phyloP scores from a whole-genome alignment of 2,113 vertebrate species.

The Cryptomyrus ogoouensis region DNA sequence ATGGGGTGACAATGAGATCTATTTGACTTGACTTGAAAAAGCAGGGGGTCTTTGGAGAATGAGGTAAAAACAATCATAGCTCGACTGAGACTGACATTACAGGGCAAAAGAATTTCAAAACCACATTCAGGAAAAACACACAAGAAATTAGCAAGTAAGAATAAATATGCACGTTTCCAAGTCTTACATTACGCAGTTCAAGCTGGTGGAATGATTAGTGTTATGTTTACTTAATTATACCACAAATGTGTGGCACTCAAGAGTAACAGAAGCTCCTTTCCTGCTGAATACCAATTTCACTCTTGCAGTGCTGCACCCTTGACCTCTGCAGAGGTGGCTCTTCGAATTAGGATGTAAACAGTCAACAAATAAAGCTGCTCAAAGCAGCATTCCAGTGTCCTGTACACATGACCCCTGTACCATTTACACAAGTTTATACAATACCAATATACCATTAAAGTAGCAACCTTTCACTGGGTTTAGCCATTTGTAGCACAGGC shows the following conservation, averaged over 20 bases:
- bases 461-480: background rate
- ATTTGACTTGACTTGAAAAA: background rate
- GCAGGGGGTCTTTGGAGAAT: background rate
- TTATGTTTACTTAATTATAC: background rate
- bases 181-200: background rate
- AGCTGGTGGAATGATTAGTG: background rate
- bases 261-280: background rate
- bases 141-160: background rate
- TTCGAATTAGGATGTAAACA: background rate
- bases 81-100: background rate
- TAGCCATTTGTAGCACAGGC: background rate
- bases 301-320: background rate
- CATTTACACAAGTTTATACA: background rate
- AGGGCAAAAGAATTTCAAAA: background rate
- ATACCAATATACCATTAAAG: background rate
- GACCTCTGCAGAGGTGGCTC: background rate
- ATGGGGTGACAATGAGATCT: background rate
- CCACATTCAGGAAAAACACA: background rate
- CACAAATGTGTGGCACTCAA: background rate
- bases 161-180: background rate
- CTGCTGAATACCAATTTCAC: background rate
- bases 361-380: background rate
- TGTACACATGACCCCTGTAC: background rate
- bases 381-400: background rate
- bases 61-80: background rate